Conservation (phyloP, 1,140 invertebrate genomes). For the Probaryconus sp. region DNA sequence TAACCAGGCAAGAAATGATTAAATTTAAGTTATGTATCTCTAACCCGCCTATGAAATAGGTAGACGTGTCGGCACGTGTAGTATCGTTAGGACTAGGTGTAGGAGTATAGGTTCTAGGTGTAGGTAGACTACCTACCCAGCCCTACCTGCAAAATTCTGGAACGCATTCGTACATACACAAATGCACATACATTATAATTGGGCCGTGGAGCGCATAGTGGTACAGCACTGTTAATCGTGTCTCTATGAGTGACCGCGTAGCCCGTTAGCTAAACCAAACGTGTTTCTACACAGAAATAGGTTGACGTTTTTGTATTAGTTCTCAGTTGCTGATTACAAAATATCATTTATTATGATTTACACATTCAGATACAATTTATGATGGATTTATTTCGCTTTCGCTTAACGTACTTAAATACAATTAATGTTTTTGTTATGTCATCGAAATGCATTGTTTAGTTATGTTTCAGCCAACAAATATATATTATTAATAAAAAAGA, state of each 20-base stretch:
- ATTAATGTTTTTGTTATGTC: no score
- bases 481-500: no score
- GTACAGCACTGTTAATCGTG: conserved; percentile 75
- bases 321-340: conserved; percentile 36
- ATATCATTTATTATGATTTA: background rate
- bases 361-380: no score
- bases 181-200: conserved; percentile 65
- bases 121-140: conserved; percentile 71
- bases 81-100: conserved; percentile 72
- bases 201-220: conserved; percentile 72
- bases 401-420: no score
- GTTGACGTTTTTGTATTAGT: conserved; percentile 33
- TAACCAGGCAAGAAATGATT: conserved; percentile 38
- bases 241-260: conserved; percentile 71
- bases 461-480: no score
- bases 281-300: conserved; percentile 34
- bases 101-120: conserved; percentile 74
- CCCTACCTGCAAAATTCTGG: conserved; percentile 64
- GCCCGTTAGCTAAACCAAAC: conserved; percentile 63
- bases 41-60: conserved; percentile 60
- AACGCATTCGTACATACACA: conserved; percentile 61
- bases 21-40: conserved; percentile 45
- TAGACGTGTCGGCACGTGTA: conserved; percentile 73
- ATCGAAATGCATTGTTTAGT: no score
- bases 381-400: no score